These are phyloP conservation scores for Pheosia tremula DNA, from an alignment of 2,888 invertebrate species.

Conservation along the genomic window DNA sequence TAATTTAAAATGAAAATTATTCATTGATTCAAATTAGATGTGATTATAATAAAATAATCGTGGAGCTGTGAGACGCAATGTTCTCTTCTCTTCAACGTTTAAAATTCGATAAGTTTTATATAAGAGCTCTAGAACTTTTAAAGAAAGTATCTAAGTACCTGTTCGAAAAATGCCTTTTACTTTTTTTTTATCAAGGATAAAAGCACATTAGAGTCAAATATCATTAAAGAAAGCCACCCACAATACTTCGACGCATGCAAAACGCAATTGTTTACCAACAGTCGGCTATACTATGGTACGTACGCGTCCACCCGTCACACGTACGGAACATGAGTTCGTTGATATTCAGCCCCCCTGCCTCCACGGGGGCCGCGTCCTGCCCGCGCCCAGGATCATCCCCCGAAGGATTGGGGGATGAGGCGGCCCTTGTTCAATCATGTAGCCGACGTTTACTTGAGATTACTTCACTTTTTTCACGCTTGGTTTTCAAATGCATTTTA, in stretches of 20 bases:
- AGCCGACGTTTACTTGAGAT: constrained; percentile 72
- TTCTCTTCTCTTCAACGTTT: too few relatives aligned
- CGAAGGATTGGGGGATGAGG: constrained; percentile 64
- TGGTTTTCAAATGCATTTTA: constrained; percentile 35
- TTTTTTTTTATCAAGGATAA: too few relatives aligned
- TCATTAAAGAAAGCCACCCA: too few relatives aligned
- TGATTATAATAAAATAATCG: too few relatives aligned
- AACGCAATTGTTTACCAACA: constrained; percentile 81
- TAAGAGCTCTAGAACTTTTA: too few relatives aligned
- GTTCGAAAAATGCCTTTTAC: too few relatives aligned
- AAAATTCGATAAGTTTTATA: too few relatives aligned
- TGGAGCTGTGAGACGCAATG: too few relatives aligned
- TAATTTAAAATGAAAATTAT: constrained; percentile 12
- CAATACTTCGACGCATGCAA: constrained; percentile 13
- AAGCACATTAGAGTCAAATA: too few relatives aligned
- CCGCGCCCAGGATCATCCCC: constrained; percentile 58
- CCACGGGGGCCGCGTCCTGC: constrained; percentile 30
- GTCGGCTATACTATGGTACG: constrained; percentile 65
- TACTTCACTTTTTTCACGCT: constrained; percentile 59
- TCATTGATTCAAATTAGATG: neutral
- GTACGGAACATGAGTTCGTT: constrained; percentile 80
- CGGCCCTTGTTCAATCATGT: constrained; percentile 75
- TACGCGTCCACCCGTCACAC: constrained; percentile 72
- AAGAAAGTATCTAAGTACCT: too few relatives aligned
- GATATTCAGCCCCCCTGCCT: constrained; percentile 65